Evolutionary conservation across 1,140 invertebrate genomes (phyloP), one percentile per base, ranked within the genome.

Genomic region (Cardiocondyla obscurior): DNA sequence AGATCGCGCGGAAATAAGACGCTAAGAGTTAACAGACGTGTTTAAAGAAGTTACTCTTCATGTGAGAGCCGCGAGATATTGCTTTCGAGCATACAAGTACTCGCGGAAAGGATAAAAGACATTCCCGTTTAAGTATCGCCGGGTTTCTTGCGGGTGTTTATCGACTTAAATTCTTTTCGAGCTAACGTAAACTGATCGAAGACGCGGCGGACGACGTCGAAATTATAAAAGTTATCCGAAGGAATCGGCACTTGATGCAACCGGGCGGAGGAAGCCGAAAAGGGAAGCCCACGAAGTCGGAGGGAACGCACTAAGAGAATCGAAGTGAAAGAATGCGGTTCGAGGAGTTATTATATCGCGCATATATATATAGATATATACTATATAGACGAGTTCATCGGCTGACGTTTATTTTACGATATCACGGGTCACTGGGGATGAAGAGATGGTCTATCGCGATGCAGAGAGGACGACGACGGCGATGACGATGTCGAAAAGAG

Each of bases 401-500:
- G 46, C 33, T 67, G 67, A 79, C 46, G 49, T 79, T 79, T 79
- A 79, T 33, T 79, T 79, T 79, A 42, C 33, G 62, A 79, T 79
- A 79, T 79, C 74, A 69, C 46, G 46, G 46, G 25, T 67, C 62
- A 79, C 12, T 25, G 33, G 12, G 69, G 58, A 77, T 25, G 60
- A 53, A 51, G 49, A 64, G 74, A 42, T 46, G 30, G n/a, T 77
- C 44, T 65, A 51, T 65, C 46, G 49, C 33, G 74, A 67, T 55
- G 58, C 57, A 76, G 64, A 76, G 44, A 64, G 19, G 58, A 73
- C 19, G 49, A 64, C 30, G 58, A 73, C 19, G 49, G 25, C 8
- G 36, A 76, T 10, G 70, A 62, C 39, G 28, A 33, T 44, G 74
- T 51, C 46, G 46, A 53, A 22, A 30, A 42, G 33, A 16, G 28